Evolutionary conservation across 2,888 invertebrate species (phyloP).

Genomic region (Eristalis pertinax): DNA sequence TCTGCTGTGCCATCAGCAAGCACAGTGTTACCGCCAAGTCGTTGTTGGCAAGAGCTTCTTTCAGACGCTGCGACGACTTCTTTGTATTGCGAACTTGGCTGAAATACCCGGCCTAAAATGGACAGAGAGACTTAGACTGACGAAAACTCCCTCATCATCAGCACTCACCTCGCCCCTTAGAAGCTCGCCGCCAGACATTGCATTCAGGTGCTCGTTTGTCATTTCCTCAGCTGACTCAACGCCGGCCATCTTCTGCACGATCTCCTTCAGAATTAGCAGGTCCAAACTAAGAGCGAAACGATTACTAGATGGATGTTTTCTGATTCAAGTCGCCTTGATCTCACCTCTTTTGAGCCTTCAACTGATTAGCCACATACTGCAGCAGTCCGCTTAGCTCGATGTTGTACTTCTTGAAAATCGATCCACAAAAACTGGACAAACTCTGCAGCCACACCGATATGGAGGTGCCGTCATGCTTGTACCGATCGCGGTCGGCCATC

Average conservation of each 20-base stretch:
- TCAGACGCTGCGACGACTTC: conserved; percentile 95
- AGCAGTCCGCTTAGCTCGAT: conserved; percentile 97
- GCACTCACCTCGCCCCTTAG: conserved; percentile 92
- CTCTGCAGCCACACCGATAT: conserved; percentile 97
- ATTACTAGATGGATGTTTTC: not conserved
- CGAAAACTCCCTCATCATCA: not conserved
- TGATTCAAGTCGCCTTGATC: conserved; percentile 25
- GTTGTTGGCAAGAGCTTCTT: conserved; percentile 96
- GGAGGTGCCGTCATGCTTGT: conserved; percentile 94
- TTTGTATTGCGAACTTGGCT: conserved; percentile 98
- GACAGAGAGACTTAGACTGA: not conserved
- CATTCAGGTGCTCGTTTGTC: conserved; percentile 97
- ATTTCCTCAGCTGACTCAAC: conserved; percentile 98
- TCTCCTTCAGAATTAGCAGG: conserved; percentile 95
- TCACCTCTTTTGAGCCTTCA: conserved; percentile 97
- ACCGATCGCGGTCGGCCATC: conserved; percentile 87
- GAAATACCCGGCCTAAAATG: conserved; percentile 94
- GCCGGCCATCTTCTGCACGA: conserved; percentile 99
- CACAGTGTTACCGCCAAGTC: conserved; percentile 96
- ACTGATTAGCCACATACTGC: conserved; percentile 98
- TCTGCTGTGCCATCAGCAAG: conserved; percentile 97
- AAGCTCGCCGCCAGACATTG: conserved; percentile 98
- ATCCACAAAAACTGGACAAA: conserved; percentile 96
- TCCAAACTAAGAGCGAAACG: conserved; percentile 85
- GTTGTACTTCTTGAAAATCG: conserved; percentile 98